Evolutionary conservation across 1,140 invertebrate genomes (phyloP).

Genomic region (Lerema accius): DNA sequence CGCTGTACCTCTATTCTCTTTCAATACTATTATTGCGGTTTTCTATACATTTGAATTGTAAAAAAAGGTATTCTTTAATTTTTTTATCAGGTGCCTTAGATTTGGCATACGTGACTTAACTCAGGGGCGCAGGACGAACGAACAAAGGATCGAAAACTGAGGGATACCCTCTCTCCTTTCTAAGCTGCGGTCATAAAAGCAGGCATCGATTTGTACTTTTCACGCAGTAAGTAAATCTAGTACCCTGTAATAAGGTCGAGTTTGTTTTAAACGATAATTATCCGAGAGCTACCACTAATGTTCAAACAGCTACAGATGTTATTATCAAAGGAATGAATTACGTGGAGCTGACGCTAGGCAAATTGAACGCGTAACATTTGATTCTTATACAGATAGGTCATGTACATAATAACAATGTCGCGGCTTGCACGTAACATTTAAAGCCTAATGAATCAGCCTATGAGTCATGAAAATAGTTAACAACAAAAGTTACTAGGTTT

Average conservation of each 20-base stretch:
- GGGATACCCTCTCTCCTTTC: conserved; percentile 33
- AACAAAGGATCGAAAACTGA: conserved; percentile 41
- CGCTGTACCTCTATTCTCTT: too few species aligned
- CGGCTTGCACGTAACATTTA: not conserved
- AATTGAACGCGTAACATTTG: conserved; percentile 7
- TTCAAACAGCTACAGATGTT: conserved; percentile 16
- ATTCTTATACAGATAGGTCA: conserved; percentile 15
- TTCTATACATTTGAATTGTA: not conserved
- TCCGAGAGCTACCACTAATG: conserved; percentile 18
- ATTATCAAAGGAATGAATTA: conserved; percentile 9
- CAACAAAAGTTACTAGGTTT: not conserved
- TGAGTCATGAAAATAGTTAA: not conserved
- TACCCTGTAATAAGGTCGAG: not conserved
- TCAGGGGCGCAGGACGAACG: conserved; percentile 13
- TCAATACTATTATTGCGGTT: too few species aligned
- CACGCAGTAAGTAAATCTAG: not conserved
- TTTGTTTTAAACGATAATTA: conserved; percentile 1
- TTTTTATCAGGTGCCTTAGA: conserved; percentile 41
- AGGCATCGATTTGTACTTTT: not conserved
- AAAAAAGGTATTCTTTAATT: conserved; percentile 9
- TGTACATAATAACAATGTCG: not conserved
- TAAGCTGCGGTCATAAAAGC: not conserved
- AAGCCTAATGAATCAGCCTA: not conserved
- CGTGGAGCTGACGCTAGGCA: not conserved
- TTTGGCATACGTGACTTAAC: conserved; percentile 34